Evolutionary conservation across 2,797 vertebrate species (phyloP).

Genomic region (Silurus lanzhouensis): DNA sequence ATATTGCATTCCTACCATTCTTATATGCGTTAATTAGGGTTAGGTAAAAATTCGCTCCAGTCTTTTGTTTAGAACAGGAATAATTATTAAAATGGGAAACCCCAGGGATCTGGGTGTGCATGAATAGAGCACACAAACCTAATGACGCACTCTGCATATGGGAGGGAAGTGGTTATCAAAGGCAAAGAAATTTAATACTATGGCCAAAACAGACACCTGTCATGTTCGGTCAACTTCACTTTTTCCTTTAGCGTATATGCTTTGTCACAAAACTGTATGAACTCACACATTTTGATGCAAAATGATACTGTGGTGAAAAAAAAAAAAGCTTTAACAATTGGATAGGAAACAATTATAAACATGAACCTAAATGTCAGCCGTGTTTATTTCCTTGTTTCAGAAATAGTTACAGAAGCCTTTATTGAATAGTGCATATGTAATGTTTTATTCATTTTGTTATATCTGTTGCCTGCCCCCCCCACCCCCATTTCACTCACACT

Average conservation of each 20-base stretch:
- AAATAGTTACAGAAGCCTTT: not conserved
- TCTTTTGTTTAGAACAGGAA: slow-evolving; percentile 8
- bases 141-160: not conserved
- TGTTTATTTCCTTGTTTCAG: not conserved
- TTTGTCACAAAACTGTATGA: not conserved
- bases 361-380: not conserved
- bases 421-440: not conserved
- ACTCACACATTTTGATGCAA: not conserved
- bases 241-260: not conserved
- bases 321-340: not conserved
- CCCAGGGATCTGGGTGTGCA: not conserved
- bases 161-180: slow-evolving; percentile 7
- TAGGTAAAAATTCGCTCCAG: not conserved
- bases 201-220: not conserved
- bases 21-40: not conserved
- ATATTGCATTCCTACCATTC: not conserved
- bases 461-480: not conserved
- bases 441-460: not conserved
- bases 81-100: slow-evolving; percentile 33
- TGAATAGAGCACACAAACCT: not conserved
- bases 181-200: not conserved
- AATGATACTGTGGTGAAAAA: too few relatives aligned
- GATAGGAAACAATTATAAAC: not conserved
- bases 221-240: not conserved
- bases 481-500: not conserved